Evolutionary conservation across 2,888 invertebrate genomes (phyloP).

Genomic region (Drosophila trichaetosa): DNA sequence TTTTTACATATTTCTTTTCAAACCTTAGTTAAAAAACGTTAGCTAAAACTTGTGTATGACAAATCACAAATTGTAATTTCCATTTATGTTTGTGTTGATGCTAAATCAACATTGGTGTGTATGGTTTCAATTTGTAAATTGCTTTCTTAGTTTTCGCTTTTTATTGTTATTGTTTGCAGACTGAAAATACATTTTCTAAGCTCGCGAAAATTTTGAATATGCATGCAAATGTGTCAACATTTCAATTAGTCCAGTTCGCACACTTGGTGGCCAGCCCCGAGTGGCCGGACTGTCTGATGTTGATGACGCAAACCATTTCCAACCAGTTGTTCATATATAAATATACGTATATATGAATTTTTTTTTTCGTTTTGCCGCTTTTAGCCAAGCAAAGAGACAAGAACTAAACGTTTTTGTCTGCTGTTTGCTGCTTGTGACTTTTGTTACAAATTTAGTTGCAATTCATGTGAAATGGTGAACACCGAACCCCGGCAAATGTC

Average conservation of each 20-base stretch:
- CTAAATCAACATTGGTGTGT: not conserved
- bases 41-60: not conserved
- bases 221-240: constrained; percentile 1
- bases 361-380: constrained; percentile 6
- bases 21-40: not conserved
- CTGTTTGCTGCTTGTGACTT: constrained; percentile 34
- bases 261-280: constrained; percentile 8
- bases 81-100: not conserved
- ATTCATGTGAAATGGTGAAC: constrained; percentile 67
- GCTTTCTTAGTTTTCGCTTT: not conserved
- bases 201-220: not conserved
- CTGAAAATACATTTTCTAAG: not conserved
- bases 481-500: constrained; percentile 32
- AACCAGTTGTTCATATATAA: constrained; percentile 38
- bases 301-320: constrained; percentile 49
- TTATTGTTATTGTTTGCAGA: not conserved
- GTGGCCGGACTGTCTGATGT: constrained; percentile 28
- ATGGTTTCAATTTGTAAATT: not conserved
- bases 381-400: constrained; percentile 7
- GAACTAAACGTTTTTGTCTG: constrained; percentile 38
- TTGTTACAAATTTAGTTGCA: constrained; percentile 76
- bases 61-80: not conserved
- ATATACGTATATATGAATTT: not conserved
- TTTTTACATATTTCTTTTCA: not conserved
- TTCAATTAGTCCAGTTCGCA: constrained; percentile 27